These are phyloP conservation scores for Schizaphis graminum DNA, from an alignment of 2,888 invertebrate genomes.

Conservation along the genomic window DNA sequence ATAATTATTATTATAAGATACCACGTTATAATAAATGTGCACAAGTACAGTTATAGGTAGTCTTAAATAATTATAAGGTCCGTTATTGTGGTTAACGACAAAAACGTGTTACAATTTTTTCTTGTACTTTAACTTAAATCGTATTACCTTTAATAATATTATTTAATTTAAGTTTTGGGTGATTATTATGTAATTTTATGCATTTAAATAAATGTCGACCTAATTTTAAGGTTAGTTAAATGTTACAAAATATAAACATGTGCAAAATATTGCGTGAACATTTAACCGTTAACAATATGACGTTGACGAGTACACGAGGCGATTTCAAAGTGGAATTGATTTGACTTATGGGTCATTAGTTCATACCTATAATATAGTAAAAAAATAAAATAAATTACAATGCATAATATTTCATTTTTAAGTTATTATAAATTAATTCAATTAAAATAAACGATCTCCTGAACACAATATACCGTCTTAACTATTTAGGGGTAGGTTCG, in stretches of 20 bases:
- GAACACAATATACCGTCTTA: neutral
- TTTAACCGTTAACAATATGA: conserved; percentile 28
- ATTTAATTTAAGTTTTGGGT: neutral
- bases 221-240: conserved; percentile 9
- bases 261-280: conserved; percentile 57
- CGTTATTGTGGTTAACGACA: conserved; percentile 54
- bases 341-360: conserved; percentile 50
- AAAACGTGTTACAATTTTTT: neutral
- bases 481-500: neutral
- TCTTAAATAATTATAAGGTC: conserved; percentile 21
- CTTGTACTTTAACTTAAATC: neutral
- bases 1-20: conserved; percentile 42
- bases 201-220: conserved; percentile 23
- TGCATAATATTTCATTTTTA: neutral
- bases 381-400: neutral
- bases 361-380: neutral
- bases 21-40: conserved; percentile 28
- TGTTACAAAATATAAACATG: neutral
- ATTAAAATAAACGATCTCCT: neutral
- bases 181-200: neutral
- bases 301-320: conserved; percentile 47
- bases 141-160: neutral
- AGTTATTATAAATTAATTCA: neutral
- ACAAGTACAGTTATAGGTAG: conserved; percentile 41
- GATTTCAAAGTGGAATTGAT: conserved; percentile 31